A percentile compares a stretch with the other conserved stretches of the same genome.
These are phyloP conservation scores for Ichneumon xanthorius DNA, from an alignment of 2,888 invertebrate genomes.

Conservation along the genomic window DNA sequence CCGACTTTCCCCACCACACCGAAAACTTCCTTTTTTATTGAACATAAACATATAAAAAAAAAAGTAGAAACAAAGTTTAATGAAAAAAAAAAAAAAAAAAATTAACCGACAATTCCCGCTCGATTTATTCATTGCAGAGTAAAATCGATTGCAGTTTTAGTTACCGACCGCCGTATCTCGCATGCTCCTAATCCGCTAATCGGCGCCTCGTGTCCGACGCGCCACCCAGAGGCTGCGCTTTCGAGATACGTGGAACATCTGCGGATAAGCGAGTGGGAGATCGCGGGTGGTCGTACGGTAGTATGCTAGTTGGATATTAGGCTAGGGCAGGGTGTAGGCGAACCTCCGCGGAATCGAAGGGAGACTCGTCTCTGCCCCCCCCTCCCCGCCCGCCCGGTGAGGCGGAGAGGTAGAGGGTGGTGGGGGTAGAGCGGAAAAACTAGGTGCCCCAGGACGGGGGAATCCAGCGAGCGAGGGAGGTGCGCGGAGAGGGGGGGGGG, in stretches of 20 bases:
- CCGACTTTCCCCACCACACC: too few species aligned
- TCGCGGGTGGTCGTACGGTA: constrained; percentile 13
- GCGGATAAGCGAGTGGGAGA: constrained; percentile 50
- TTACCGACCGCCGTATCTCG: neutral
- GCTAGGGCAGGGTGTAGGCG: constrained; percentile 70
- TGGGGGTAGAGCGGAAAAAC: constrained; percentile 60
- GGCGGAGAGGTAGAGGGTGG: neutral
- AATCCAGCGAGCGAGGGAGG: constrained; percentile 36
- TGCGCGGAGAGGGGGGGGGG: constrained; percentile 67
- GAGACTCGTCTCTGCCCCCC: neutral
- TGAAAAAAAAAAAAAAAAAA: neutral
- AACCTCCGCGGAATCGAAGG: constrained; percentile 29
- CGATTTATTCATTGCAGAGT: too few species aligned
- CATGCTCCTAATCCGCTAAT: neutral
- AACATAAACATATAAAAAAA: too few species aligned
- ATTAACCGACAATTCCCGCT: too few species aligned
- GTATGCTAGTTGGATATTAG: constrained; percentile 64
- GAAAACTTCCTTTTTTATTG: too few species aligned
- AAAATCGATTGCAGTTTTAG: too few species aligned
- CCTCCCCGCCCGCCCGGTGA: too few species aligned
- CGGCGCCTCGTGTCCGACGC: neutral
- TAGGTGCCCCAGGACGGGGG: constrained; percentile 64
- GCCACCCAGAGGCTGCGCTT: constrained; percentile 11
- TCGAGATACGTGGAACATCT: constrained; percentile 54
- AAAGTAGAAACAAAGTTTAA: too few species aligned